phyloP scores from a whole-genome alignment of 2,797 vertebrate species.

The Aphelocoma californica region DNA sequence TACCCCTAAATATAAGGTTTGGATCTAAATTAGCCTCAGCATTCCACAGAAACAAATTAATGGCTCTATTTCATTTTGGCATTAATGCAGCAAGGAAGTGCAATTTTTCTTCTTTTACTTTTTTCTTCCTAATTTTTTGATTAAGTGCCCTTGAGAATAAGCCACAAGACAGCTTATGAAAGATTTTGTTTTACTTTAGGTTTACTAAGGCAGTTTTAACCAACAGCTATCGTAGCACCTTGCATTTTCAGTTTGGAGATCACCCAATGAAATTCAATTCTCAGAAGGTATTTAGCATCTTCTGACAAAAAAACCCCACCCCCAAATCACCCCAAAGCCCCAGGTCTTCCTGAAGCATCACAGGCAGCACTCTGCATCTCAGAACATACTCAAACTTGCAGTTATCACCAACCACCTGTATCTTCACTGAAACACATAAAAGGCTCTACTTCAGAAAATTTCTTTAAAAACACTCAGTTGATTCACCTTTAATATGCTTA shows the following conservation, averaged over 20 bases:
- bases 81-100: not conserved
- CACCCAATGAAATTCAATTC: not conserved
- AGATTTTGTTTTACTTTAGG: not conserved
- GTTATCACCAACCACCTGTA: not conserved
- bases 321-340: not conserved
- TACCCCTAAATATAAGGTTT: not conserved
- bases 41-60: not conserved
- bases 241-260: not conserved
- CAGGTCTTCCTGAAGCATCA: not conserved
- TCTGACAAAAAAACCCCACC: not conserved
- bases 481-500: not conserved
- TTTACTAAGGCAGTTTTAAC: not conserved
- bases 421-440: not conserved
- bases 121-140: not conserved
- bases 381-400: not conserved
- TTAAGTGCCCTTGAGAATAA: not conserved
- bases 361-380: not conserved
- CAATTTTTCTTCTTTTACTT: not conserved
- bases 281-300: not conserved
- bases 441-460: not conserved
- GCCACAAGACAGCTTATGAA: not conserved
- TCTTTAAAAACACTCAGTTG: not conserved
- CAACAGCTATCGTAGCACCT: not conserved
- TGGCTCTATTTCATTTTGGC: not conserved
- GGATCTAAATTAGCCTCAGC: not conserved